Evolutionary conservation across 1,140 invertebrate genomes (phyloP).

Genomic region (Trinorchestia longiramus): DNA sequence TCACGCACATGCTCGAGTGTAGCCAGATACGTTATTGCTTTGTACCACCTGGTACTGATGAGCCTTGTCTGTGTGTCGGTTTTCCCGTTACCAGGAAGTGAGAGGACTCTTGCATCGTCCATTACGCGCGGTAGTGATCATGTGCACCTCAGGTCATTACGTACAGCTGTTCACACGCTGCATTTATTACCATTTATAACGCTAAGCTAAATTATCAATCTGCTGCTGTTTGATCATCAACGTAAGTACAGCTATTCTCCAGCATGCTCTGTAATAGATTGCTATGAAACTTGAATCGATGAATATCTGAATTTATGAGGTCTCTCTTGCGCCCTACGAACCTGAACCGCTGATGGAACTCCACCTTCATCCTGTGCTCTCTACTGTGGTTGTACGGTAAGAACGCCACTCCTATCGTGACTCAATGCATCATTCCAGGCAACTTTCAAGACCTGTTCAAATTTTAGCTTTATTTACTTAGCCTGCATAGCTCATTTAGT

Average conservation of each 20-base stretch:
- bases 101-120: not conserved
- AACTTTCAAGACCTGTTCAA: too few species aligned
- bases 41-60: not conserved
- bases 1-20: not conserved
- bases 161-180: not conserved
- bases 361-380: too few species aligned
- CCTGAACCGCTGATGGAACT: too few species aligned
- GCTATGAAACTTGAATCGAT: not conserved
- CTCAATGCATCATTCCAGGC: too few species aligned
- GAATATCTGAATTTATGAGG: not conserved
- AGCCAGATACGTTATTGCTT: not conserved
- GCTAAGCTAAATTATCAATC: not conserved
- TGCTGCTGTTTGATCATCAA: not conserved
- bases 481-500: too few species aligned
- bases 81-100: not conserved
- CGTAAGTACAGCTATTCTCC: not conserved
- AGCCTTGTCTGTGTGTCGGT: not conserved
- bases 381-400: too few species aligned
- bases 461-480: too few species aligned
- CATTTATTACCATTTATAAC: not conserved
- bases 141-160: too few species aligned
- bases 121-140: not conserved
- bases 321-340: not conserved
- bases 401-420: too few species aligned
- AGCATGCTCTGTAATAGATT: not conserved